Percentiles rank a stretch among this genome's conserved stretches.
phyloP scores from a whole-genome alignment of 2,797 vertebrate genomes.

The Coracias cyanogaster region DNA sequence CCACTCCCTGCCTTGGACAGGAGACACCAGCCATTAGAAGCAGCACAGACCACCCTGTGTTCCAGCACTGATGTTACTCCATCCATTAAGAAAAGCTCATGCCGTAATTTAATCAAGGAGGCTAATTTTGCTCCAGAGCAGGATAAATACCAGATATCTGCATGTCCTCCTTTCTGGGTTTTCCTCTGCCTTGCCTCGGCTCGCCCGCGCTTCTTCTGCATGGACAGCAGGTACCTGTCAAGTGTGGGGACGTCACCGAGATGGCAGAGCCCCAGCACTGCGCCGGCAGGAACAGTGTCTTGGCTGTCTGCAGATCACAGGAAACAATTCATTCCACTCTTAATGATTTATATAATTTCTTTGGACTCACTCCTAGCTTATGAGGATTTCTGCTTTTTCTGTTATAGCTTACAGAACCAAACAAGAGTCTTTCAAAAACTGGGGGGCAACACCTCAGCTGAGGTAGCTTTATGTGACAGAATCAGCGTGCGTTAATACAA shows the following conservation, averaged over 20 bases:
- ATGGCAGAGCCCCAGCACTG: neutral
- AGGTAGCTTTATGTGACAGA: neutral
- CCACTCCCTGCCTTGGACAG: neutral
- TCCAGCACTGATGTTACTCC: neutral
- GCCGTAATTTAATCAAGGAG: neutral
- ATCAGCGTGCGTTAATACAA: neutral
- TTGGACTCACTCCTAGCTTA: neutral
- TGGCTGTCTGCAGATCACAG: constrained; percentile 7
- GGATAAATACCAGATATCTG: neutral
- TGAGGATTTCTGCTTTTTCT: neutral
- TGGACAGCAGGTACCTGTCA: constrained; percentile 2
- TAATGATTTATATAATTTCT: constrained; percentile 40
- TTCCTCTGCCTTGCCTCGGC: neutral
- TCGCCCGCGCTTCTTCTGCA: rapidly evolving
- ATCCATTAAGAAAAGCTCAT: neutral
- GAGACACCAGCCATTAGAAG: neutral
- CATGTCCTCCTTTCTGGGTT: neutral
- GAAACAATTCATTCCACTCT: constrained; percentile 31
- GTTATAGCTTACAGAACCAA: neutral
- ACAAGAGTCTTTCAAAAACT: neutral
- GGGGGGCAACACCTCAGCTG: neutral
- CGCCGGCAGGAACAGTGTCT: neutral
- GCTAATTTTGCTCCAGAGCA: neutral
- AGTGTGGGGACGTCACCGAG: rapidly evolving
- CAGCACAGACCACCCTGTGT: rapidly evolving